A percentile compares a stretch with the other conserved stretches of the same genome.
Conservation (phyloP, 2,888 invertebrate species). For the Carcina quercana region DNA sequence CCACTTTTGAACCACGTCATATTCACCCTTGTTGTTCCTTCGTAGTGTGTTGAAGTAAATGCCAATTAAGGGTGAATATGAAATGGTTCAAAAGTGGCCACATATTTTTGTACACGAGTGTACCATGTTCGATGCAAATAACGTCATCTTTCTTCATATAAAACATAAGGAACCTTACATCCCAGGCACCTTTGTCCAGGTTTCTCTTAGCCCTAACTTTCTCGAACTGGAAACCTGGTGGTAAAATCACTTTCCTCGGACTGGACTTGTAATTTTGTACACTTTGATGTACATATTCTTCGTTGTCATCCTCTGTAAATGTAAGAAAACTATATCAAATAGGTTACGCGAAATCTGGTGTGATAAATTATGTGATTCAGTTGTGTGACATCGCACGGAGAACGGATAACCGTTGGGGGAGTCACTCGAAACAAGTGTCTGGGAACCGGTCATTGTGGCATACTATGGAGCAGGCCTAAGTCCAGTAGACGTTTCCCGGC, state of each 20-base stretch:
- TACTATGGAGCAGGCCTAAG: background rate
- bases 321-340: too few species aligned
- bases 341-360: too few species aligned
- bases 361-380: background rate
- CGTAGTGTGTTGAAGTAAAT: background rate
- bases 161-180: background rate
- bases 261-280: constrained; percentile 27
- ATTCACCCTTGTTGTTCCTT: background rate
- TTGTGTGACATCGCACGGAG: background rate
- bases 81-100: background rate
- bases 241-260: constrained; percentile 13
- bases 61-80: background rate
- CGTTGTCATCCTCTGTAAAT: constrained; percentile 37
- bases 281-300: constrained; percentile 24
- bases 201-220: constrained; percentile 4
- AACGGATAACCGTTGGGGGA: background rate
- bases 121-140: background rate
- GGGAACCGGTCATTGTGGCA: background rate
- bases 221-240: constrained; percentile 23
- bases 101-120: background rate
- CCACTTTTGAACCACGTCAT: background rate
- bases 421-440: background rate
- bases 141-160: background rate
- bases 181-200: constrained; percentile 4
- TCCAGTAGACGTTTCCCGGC: too few species aligned